phyloP scores from a whole-genome alignment of 2,888 invertebrate genomes.

The Luperina nickerlii region DNA sequence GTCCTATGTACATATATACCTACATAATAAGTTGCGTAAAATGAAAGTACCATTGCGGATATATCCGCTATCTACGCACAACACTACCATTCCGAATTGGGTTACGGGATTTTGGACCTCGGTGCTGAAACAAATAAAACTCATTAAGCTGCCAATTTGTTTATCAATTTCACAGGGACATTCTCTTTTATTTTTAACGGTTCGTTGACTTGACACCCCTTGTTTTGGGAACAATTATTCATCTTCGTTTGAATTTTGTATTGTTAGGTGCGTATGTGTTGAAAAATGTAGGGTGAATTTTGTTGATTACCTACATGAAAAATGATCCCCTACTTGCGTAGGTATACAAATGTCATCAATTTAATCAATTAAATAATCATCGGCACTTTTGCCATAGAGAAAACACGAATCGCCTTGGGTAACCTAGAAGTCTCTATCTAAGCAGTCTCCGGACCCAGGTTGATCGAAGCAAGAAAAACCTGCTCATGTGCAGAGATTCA shows the following conservation, averaged over 20 bases:
- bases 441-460: no score
- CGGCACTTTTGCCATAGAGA: no score
- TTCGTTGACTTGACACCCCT: constrained; percentile 53
- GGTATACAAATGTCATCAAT: not conserved
- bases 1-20: not conserved
- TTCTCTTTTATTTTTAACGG: constrained; percentile 62
- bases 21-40: not conserved
- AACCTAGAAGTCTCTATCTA: no score
- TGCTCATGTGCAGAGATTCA: no score
- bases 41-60: not conserved
- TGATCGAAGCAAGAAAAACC: no score
- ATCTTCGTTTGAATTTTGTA: constrained; percentile 59
- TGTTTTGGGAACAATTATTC: constrained; percentile 59
- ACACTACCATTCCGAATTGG: constrained; percentile 66
- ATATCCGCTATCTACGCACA: constrained; percentile 31
- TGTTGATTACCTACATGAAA: constrained; percentile 15
- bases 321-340: not conserved
- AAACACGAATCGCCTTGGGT: no score
- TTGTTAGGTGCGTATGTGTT: constrained; percentile 41
- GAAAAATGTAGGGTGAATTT: constrained; percentile 35
- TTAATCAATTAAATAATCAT: not conserved
- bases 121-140: constrained; percentile 76
- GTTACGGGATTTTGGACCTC: constrained; percentile 78
- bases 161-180: constrained; percentile 74
- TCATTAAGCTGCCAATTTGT: constrained; percentile 79